A percentile compares a stretch with the other conserved stretches of the same genome.
phyloP scores from a whole-genome alignment of 2,113 vertebrate genomes.

The Marmota monax region DNA sequence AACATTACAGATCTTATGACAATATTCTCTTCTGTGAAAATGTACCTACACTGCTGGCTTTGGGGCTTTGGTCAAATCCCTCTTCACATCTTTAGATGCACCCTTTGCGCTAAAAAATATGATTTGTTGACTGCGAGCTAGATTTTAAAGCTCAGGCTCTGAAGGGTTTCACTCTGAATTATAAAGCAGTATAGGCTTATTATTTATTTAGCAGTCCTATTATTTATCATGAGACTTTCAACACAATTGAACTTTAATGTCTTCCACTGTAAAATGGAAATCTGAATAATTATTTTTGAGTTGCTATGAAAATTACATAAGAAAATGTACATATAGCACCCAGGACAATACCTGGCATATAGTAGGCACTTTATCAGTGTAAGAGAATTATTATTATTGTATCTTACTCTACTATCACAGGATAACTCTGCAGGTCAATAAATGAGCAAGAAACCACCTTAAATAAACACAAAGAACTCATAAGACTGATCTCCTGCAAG shows the following conservation, averaged over 20 bases:
- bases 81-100: neutral
- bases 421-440: neutral
- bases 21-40: neutral
- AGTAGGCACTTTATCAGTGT: neutral
- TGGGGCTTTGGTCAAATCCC: neutral
- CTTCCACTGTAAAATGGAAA: neutral
- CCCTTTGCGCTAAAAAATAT: neutral
- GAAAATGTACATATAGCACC: neutral
- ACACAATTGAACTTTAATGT: neutral
- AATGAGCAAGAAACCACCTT: neutral
- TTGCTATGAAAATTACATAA: neutral
- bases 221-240: neutral
- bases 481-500: neutral
- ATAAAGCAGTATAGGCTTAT: neutral
- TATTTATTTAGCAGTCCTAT: neutral
- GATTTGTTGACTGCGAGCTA: neutral
- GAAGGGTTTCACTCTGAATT: neutral
- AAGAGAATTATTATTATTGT: neutral
- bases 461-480: slow-evolving; percentile 20
- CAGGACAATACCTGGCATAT: neutral
- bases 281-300: neutral
- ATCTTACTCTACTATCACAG: neutral
- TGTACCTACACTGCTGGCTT: neutral
- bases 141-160: neutral
- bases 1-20: neutral